Base-by-base conservation (phyloP, 2,888 invertebrate genomes). In the Colostygia pectinataria region DNA sequence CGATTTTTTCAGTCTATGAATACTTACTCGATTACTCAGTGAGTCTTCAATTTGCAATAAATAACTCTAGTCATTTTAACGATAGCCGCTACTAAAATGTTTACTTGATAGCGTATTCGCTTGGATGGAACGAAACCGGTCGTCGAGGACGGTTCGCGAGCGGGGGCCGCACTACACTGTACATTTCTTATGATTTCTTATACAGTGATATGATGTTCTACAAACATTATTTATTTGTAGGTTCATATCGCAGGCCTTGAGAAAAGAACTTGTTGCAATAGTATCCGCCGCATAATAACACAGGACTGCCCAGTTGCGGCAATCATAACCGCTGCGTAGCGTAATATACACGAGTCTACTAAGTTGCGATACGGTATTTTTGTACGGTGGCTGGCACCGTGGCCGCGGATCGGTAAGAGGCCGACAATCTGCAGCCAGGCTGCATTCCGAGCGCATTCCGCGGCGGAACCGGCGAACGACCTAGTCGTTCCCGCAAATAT, bases 371-470 rank as follows among this genome's bases (percentile, higher is more conserved):
- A 75, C 77, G 72, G 76, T 12, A 32, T 41, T 18, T 36, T 13
- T 13, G 23, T 36, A 24, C 10, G 5, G 20, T 41, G 41, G 24
- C 59, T 59, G 20, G 61, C 37, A 10, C 29, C 32, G 36, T 32
- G 28, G 42, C 31, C 43, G 59, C 46, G 59, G 62, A 63, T 57
- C 55, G 65, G 74, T 69, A 75, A 74, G 74, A 72, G 72, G 75
- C 59, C 63, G 67, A 73, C 74, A 68, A 68, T 76, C 71, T 74
- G 74, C 77, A 75, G 59, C 52, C 57, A 12, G 67, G 61, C 66
- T 74, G 78, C 81, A 83, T 82, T 77, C 77, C 80, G 78, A 77
- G 58, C 81, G 81, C 83, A 83, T 83, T 84, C 80, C 83, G 57
- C 56, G 41, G 51, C 51, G 38, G 42, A 28, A 59, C 52, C 57